A percentile compares a stretch with the other conserved stretches of the same genome.
Conservation (phyloP, 2,888 invertebrate genomes). For the Drosophila cyrtoloma region DNA sequence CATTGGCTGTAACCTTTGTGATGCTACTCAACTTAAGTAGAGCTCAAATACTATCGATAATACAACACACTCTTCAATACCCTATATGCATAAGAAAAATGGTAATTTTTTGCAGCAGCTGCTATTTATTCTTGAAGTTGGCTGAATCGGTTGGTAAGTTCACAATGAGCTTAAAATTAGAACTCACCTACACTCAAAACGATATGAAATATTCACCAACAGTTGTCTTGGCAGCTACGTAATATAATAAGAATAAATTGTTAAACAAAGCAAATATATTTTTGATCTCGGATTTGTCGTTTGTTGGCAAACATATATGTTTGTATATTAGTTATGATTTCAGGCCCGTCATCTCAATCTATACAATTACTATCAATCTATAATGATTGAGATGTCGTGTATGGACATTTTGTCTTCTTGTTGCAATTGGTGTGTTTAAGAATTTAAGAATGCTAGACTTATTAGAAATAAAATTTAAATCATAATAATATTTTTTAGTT, state of each 20-base stretch:
- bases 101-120: not conserved
- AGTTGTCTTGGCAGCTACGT: not conserved
- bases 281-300: not conserved
- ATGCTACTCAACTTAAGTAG: slow-evolving; percentile 40
- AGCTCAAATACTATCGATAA: slow-evolving; percentile 11
- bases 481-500: too few relatives aligned
- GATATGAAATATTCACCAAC: not conserved
- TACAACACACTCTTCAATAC: not conserved
- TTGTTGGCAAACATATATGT: not conserved
- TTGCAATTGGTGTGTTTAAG: too few relatives aligned
- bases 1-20: slow-evolving; percentile 42
- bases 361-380: not conserved
- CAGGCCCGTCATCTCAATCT: not conserved
- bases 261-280: not conserved
- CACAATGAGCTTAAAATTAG: not conserved
- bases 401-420: too few relatives aligned
- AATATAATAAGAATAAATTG: not conserved
- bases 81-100: not conserved
- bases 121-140: not conserved
- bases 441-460: too few relatives aligned
- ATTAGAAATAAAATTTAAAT: too few relatives aligned
- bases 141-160: not conserved
- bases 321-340: not conserved
- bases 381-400: too few relatives aligned
- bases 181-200: not conserved